Conservation (phyloP, 2,888 invertebrate genomes). For the Cheilosia vernalis region DNA sequence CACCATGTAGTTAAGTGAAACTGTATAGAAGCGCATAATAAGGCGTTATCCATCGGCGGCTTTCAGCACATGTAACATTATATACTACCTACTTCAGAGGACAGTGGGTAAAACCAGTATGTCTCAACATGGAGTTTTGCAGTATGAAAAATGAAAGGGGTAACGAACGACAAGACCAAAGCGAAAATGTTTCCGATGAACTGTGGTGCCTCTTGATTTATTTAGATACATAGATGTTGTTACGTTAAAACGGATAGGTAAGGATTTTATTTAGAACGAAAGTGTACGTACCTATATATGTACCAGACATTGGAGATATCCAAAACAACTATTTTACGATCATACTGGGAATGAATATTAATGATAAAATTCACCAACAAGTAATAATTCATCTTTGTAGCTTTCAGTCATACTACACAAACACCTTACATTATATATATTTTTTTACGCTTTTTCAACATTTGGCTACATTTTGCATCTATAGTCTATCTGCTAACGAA, state of each 20-base stretch:
- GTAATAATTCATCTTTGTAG: no score
- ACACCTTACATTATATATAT: no score
- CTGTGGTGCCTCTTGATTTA: neutral
- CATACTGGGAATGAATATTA: no score
- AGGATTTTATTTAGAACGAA: neutral
- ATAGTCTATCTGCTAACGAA: no score
- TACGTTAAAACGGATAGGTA: neutral
- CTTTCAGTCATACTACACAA: no score
- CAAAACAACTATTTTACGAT: no score
- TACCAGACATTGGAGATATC: no score
- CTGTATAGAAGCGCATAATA: slow-evolving; percentile 8
- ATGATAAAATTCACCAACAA: no score
- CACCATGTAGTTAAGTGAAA: slow-evolving; percentile 9
- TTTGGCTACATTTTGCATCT: no score
- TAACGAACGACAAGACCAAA: neutral
- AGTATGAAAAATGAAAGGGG: slow-evolving; percentile 1
- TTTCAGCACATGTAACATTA: slow-evolving; percentile 1
- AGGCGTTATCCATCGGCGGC: slow-evolving; percentile 2
- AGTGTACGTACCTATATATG: no score
- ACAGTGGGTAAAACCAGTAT: slow-evolving; percentile 9
- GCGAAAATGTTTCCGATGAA: neutral
- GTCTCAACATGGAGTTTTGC: neutral
- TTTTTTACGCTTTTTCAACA: no score
- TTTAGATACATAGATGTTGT: neutral
- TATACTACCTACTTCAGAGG: neutral